These are phyloP conservation scores for Meiosimyza decipiens DNA, from an alignment of 2,888 invertebrate genomes.

Conservation along the genomic window DNA sequence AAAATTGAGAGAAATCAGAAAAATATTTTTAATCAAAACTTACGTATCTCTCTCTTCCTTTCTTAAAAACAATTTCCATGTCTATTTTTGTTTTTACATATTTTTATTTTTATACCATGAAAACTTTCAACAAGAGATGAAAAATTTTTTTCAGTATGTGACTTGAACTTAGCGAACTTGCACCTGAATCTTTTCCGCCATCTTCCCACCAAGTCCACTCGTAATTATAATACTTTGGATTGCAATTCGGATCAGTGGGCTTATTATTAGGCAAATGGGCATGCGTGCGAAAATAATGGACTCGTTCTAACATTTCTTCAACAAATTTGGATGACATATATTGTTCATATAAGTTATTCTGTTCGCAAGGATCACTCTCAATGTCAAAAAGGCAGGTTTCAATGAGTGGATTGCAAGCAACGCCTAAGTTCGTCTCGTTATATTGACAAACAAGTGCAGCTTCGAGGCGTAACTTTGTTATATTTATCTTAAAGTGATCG, in stretches of 20 bases:
- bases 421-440: slow-evolving; percentile 46
- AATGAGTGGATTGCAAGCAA: slow-evolving; percentile 52
- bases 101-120: not conserved
- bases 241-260: slow-evolving; percentile 68
- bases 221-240: slow-evolving; percentile 70
- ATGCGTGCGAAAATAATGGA: slow-evolving; percentile 66
- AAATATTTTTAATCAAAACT: too few relatives aligned
- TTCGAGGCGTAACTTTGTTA: slow-evolving; percentile 56
- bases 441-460: slow-evolving; percentile 51
- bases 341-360: slow-evolving; percentile 56
- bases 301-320: slow-evolving; percentile 64
- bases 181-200: slow-evolving; percentile 24
- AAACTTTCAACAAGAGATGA: not conserved
- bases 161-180: not conserved
- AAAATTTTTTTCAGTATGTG: slow-evolving; percentile 1
- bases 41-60: not conserved
- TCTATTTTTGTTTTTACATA: not conserved
- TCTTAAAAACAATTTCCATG: not conserved
- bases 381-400: slow-evolving; percentile 69
- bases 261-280: slow-evolving; percentile 67
- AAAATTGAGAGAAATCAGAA: too few relatives aligned
- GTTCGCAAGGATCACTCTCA: slow-evolving; percentile 70
- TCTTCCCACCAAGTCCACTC: slow-evolving; percentile 75
- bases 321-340: slow-evolving; percentile 49
- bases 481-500: slow-evolving; percentile 67